Evolutionary conservation across 2,797 vertebrate species (phyloP).

Genomic region (Cryptoblepharus egeriae): DNA sequence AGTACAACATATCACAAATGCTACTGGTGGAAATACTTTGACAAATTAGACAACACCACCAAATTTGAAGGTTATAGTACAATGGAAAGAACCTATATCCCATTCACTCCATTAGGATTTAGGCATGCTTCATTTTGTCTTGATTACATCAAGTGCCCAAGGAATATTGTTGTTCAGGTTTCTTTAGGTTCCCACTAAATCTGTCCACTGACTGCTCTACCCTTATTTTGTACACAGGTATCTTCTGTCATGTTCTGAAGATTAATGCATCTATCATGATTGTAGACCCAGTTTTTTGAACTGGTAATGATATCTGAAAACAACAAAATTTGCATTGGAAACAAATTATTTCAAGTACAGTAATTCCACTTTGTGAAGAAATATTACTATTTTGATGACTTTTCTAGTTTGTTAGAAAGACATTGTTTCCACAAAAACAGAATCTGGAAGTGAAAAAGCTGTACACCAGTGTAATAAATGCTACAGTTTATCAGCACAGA

Average conservation of each 20-base stretch:
- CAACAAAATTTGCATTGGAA: neutral
- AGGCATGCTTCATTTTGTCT: neutral
- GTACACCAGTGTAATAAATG: neutral
- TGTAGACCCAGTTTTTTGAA: constrained; percentile 47
- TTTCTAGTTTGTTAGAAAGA: neutral
- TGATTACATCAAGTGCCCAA: neutral
- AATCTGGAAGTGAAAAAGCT: neutral
- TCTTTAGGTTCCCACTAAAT: neutral
- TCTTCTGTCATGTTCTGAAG: constrained; percentile 34
- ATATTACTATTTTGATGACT: neutral
- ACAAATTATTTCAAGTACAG: constrained; percentile 2
- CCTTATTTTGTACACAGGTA: neutral
- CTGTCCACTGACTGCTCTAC: too few relatives aligned
- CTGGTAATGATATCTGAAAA: constrained; percentile 59
- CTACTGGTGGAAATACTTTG: neutral
- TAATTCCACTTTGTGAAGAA: neutral
- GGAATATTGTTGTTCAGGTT: neutral
- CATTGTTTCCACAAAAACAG: neutral
- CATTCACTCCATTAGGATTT: neutral
- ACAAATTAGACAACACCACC: neutral
- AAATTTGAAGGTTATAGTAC: neutral
- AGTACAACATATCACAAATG: neutral
- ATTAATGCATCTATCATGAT: constrained; percentile 42
- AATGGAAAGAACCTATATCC: neutral
- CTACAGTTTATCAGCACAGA: neutral